These are phyloP conservation scores for Nematolebias whitei DNA, from an alignment of 2,113 vertebrate genomes.

Conservation along the genomic window DNA sequence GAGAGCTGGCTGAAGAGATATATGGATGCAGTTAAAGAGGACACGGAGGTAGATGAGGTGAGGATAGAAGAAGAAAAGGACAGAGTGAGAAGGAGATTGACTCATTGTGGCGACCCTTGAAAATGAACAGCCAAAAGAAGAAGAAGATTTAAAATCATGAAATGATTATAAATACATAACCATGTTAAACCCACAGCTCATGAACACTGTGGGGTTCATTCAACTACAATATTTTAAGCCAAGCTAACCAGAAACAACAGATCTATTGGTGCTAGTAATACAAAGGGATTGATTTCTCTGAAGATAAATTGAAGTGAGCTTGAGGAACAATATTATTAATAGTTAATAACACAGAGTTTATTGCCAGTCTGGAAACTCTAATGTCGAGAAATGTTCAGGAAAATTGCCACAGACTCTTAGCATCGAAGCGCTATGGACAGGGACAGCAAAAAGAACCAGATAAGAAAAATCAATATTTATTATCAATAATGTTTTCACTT, in stretches of 20 bases:
- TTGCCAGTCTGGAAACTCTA: neutral
- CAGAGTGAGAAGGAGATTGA: too few relatives aligned
- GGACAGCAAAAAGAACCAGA: neutral
- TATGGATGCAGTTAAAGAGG: too few relatives aligned
- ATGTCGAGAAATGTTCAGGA: neutral
- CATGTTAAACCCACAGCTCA: too few relatives aligned
- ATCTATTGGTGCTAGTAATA: neutral
- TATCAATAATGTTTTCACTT: neutral
- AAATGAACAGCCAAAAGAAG: too few relatives aligned
- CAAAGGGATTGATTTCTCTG: neutral
- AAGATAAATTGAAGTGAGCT: neutral
- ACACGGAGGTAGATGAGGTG: too few relatives aligned
- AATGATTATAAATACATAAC: too few relatives aligned
- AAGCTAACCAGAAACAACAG: neutral
- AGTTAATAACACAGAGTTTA: neutral
- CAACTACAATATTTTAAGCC: neutral
- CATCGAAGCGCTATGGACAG: neutral
- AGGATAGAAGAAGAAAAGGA: too few relatives aligned
- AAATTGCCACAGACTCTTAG: neutral
- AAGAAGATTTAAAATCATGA: too few relatives aligned
- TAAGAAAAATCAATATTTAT: constrained; percentile 2
- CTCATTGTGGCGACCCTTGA: too few relatives aligned
- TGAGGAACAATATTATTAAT: neutral
- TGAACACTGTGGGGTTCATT: too few relatives aligned
- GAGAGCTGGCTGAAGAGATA: too few relatives aligned